phyloP scores from a whole-genome alignment of 2,888 invertebrate species.

The Eubasilissa splendida region DNA sequence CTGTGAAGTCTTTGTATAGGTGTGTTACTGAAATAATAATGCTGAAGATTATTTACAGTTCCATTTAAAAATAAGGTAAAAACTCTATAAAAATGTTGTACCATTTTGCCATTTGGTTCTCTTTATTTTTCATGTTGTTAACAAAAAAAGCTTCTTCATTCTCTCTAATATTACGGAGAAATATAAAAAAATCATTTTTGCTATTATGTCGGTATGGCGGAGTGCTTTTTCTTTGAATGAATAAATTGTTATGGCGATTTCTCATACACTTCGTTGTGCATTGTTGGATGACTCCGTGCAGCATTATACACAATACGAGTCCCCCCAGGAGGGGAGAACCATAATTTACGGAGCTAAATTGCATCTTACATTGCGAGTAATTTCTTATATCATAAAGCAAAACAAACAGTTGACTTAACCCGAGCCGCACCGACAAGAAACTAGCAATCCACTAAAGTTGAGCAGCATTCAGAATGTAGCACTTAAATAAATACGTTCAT shows the following conservation, averaged over 20 bases:
- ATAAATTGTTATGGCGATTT: neutral
- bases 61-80: too few species aligned
- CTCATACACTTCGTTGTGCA: neutral
- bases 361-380: constrained; percentile 4
- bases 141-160: too few species aligned
- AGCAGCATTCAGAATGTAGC: too few species aligned
- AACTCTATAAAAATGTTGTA: too few species aligned
- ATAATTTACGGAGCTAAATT: neutral
- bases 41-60: too few species aligned
- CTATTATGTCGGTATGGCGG: neutral
- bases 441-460: too few species aligned
- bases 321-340: neutral
- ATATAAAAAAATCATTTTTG: neutral
- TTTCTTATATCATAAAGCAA: constrained; percentile 8
- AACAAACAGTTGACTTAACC: neutral
- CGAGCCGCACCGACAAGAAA: neutral
- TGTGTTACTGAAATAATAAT: too few species aligned
- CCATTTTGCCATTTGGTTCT: too few species aligned
- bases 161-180: neutral
- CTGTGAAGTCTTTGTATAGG: too few species aligned
- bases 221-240: neutral
- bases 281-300: too few species aligned
- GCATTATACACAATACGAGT: neutral
- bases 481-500: too few species aligned
- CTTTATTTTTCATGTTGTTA: too few species aligned